Conservation (phyloP, 2,888 invertebrate genomes). For the Heteropelma amictum region DNA sequence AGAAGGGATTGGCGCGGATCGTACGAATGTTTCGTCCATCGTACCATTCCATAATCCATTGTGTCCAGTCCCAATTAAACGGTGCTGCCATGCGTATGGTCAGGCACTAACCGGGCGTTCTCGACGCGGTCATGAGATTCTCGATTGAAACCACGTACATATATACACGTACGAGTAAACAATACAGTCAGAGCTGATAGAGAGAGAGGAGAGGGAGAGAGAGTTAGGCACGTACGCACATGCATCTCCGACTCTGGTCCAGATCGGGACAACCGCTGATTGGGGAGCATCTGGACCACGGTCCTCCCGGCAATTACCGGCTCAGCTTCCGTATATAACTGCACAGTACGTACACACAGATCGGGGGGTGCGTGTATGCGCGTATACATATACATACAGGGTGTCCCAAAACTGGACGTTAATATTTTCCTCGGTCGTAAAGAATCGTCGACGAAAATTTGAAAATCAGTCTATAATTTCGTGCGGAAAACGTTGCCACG, state of each 20-base stretch:
- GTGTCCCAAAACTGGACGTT: too few relatives aligned
- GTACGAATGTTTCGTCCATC: conserved; percentile 34
- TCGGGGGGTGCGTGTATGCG: not conserved
- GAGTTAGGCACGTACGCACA: conserved; percentile 37
- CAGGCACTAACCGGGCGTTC: conserved; percentile 76
- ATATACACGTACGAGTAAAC: not conserved
- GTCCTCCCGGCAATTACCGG: conserved; percentile 76
- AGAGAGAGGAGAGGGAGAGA: conserved; percentile 21
- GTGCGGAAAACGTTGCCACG: too few relatives aligned
- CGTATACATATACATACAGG: not conserved
- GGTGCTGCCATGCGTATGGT: conserved; percentile 77
- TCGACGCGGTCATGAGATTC: conserved; percentile 71
- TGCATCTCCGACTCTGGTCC: conserved; percentile 44
- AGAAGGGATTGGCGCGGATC: conserved; percentile 5
- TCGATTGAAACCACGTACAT: conserved; percentile 54
- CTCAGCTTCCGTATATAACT: conserved; percentile 60
- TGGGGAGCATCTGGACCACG: conserved; percentile 77
- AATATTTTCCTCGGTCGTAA: too few relatives aligned
- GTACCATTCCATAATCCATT: conserved; percentile 76
- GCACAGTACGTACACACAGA: not conserved
- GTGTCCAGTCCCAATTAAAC: conserved; percentile 78
- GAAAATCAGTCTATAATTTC: too few relatives aligned
- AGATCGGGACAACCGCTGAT: conserved; percentile 73
- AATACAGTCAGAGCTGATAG: not conserved
- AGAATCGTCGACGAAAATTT: too few relatives aligned